These are phyloP conservation scores for Eupeodes luniger DNA, from an alignment of 2,888 invertebrate species.

Conservation along the genomic window DNA sequence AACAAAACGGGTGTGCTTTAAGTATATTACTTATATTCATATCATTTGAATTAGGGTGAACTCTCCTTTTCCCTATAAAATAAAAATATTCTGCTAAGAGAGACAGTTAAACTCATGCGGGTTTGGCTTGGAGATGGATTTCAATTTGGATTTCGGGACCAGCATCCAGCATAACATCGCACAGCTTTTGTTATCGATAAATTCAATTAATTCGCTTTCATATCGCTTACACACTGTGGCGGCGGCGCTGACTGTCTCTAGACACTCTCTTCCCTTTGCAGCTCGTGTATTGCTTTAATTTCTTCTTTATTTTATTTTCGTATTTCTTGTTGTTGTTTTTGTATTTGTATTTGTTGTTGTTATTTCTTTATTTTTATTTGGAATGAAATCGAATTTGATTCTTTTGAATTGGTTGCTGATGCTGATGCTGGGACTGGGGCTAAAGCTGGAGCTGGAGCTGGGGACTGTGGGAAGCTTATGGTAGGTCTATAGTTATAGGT, in stretches of 20 bases:
- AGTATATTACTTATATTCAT: not conserved
- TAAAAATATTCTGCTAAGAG: too few species aligned
- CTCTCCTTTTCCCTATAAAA: not conserved
- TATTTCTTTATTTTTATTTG: slow-evolving; percentile 17
- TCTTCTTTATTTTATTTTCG: slow-evolving; percentile 13
- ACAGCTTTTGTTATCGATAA: slow-evolving; percentile 54
- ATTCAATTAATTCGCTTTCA: slow-evolving; percentile 62
- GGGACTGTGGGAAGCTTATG: not conserved
- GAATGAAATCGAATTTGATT: slow-evolving; percentile 64
- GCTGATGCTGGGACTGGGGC: not conserved
- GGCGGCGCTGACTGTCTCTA: slow-evolving; percentile 25
- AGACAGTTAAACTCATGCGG: not conserved
- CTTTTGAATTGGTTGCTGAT: slow-evolving; percentile 47
- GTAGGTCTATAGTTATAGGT: not conserved
- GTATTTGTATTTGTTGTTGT: slow-evolving; percentile 30
- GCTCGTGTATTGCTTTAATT: slow-evolving; percentile 9
- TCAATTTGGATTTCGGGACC: too few species aligned
- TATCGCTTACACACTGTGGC: slow-evolving; percentile 52
- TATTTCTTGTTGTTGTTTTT: slow-evolving; percentile 12
- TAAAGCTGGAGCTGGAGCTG: too few species aligned
- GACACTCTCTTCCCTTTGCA: too few species aligned
- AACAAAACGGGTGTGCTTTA: not conserved
- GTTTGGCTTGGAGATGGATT: too few species aligned
- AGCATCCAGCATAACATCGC: not conserved
- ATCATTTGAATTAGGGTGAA: too few species aligned